Evolutionary conservation across 2,797 vertebrate species (phyloP), one percentile per base, ranked within the genome.

Genomic region (Epinephelus malabaricus): DNA sequence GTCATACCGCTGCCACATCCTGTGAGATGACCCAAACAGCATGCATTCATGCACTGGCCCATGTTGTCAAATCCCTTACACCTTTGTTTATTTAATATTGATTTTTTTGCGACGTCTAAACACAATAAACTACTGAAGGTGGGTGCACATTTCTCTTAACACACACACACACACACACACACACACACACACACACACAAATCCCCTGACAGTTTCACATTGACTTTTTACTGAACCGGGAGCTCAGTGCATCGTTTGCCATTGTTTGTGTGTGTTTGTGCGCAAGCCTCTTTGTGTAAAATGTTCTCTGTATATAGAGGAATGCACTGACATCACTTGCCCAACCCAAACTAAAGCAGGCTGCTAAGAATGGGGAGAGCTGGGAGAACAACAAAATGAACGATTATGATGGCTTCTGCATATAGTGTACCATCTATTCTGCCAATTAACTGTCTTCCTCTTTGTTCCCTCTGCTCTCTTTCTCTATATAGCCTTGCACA

Each of bases 401-500:
- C 54, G 23, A 56, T 30, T 56, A n/a, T 64, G 38, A 59, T 74
- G 62, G 50, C 58, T 63, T 73, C 4, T 0, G 1, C 53, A 58
- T 46, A 10, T 13, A 43, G 3, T 58, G 19, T 25, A 43, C 30
- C 38, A 53, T 63, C 21, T 53, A 11, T 72, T 67, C 30, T 74
- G 30, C 38, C 25, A 38, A 25, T 51, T 74, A 69, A 73, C 23
- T 46, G 0, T 49, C 12, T 40, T 68, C 77, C 4, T 55, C n/a
- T 82, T 19, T 76, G 30, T 72, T 6, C 47, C 18, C 19, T 59
- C 14, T 76, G 19, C 43, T 78, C 45, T 69, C 8, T 71, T 78
- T 59, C 46, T 84, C 19, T 82, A 50, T 90, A 76, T 80, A 99
- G 98, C 98, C 97, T 0, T 99, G 97, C 84, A 97, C 97, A 0